phyloP scores from a whole-genome alignment of 2,797 vertebrate species.

The Heteromormyrus szaboi region DNA sequence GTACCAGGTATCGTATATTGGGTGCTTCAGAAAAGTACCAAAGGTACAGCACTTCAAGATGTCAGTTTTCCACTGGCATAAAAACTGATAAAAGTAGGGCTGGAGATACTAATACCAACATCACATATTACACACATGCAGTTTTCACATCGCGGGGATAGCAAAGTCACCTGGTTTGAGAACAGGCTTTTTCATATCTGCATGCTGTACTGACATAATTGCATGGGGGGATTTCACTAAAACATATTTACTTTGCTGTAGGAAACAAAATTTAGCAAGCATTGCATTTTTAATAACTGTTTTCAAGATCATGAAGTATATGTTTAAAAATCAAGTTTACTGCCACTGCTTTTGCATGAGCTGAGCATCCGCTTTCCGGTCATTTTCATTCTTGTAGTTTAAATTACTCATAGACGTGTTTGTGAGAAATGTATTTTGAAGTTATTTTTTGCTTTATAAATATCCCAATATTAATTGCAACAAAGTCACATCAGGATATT shows the following conservation, averaged over 20 bases:
- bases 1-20: background rate
- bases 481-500: too few relatives aligned
- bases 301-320: background rate
- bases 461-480: too few relatives aligned
- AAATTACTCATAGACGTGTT: too few relatives aligned
- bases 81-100: background rate
- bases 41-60: background rate
- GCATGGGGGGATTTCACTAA: background rate
- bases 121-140: background rate
- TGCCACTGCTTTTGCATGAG: background rate
- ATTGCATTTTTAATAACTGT: background rate
- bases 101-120: background rate
- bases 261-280: background rate
- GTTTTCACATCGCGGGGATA: background rate
- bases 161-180: background rate
- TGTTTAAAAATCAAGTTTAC: background rate
- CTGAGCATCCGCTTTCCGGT: too few relatives aligned
- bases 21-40: background rate
- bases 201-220: background rate
- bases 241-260: background rate
- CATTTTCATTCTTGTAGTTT: too few relatives aligned
- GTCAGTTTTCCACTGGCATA: background rate
- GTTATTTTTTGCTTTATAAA: too few relatives aligned
- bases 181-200: background rate
- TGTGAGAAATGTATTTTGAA: too few relatives aligned